Conservation (phyloP, 2,888 invertebrate genomes). For the Eristalinus sepulchralis region DNA sequence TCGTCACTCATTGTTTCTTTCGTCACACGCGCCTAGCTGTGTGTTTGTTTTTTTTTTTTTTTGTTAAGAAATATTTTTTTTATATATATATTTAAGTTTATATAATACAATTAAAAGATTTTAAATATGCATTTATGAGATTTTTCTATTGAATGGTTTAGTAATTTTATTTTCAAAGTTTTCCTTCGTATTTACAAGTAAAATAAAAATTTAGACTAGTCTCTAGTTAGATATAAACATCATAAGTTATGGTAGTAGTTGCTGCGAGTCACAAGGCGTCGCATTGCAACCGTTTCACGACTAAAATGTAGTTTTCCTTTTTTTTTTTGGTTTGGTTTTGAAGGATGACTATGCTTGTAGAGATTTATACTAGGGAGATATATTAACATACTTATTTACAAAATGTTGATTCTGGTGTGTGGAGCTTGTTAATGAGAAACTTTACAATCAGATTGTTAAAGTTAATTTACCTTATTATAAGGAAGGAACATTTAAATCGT, state of each 20-base stretch:
- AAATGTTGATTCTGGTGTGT: slow-evolving; percentile 19
- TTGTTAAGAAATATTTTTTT: too few species aligned
- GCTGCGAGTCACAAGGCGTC: too few species aligned
- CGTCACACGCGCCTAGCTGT: background rate
- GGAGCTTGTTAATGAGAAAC: slow-evolving; percentile 45
- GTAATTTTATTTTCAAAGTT: background rate
- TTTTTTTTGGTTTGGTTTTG: background rate
- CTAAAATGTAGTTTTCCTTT: slow-evolving; percentile 2
- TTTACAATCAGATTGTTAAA: slow-evolving; percentile 69
- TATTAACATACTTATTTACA: slow-evolving; percentile 61
- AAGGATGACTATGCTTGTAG: slow-evolving; percentile 30
- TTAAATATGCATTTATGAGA: slow-evolving; percentile 39
- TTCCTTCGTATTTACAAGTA: slow-evolving; percentile 39
- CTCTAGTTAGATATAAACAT: slow-evolving; percentile 58
- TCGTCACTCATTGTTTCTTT: slow-evolving; percentile 40
- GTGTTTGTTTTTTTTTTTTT: too few species aligned
- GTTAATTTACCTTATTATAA: slow-evolving; percentile 70
- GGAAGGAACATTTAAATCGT: slow-evolving; percentile 71
- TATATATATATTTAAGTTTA: slow-evolving; percentile 4
- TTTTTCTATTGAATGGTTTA: slow-evolving; percentile 34
- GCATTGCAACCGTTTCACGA: slow-evolving; percentile 29
- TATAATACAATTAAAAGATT: slow-evolving; percentile 52
- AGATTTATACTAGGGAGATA: slow-evolving; percentile 15
- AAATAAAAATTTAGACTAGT: slow-evolving; percentile 35
- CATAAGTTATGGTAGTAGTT: slow-evolving; percentile 58